These are phyloP conservation scores for Psilopsiagon aurifrons DNA, from an alignment of 2,113 vertebrate genomes.

Conservation along the genomic window DNA sequence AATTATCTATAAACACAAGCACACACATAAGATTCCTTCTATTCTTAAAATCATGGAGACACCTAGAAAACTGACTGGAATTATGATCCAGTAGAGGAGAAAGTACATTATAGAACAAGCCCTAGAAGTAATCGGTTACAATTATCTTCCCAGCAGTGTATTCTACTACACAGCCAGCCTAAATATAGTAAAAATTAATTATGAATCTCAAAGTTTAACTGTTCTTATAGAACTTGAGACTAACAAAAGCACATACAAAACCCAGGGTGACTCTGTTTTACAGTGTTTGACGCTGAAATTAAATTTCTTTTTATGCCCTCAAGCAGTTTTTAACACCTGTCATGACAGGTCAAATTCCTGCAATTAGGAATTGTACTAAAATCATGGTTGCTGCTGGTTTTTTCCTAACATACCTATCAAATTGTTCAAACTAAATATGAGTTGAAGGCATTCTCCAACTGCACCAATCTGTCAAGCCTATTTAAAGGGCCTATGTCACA, in stretches of 20 bases:
- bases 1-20: not conserved
- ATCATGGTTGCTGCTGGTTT: not conserved
- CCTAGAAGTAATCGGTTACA: not conserved
- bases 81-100: not conserved
- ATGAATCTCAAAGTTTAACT: not conserved
- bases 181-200: not conserved
- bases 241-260: not conserved
- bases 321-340: constrained; percentile 62
- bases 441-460: constrained; percentile 65
- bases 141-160: not conserved
- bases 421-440: constrained; percentile 60
- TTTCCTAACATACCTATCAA: constrained; percentile 43
- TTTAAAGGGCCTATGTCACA: constrained; percentile 16
- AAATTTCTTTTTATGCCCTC: constrained; percentile 9
- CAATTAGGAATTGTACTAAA: constrained; percentile 39
- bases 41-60: not conserved
- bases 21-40: not conserved
- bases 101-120: not conserved
- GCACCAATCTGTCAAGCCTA: constrained; percentile 51
- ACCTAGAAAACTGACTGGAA: not conserved
- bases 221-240: not conserved
- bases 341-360: constrained; percentile 49
- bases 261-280: not conserved
- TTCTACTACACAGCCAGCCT: not conserved
- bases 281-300: not conserved